phyloP scores from a whole-genome alignment of 2,797 vertebrate species.

The Halcyon smyrnensis region DNA sequence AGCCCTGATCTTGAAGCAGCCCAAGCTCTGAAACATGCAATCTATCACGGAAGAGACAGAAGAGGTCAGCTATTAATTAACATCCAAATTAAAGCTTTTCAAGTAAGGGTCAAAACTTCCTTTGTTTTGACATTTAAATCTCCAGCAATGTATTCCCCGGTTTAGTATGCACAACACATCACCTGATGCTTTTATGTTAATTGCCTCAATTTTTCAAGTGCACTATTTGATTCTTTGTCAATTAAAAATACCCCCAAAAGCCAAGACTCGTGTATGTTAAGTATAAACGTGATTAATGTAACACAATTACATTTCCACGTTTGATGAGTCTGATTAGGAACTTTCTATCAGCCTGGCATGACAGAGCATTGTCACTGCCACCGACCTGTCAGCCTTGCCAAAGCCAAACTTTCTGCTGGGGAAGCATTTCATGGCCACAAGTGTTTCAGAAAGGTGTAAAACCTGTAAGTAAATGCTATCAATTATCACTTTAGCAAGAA shows the following conservation, averaged over 20 bases:
- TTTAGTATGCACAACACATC: constrained; percentile 67
- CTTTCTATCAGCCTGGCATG: background rate
- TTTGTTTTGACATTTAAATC: constrained; percentile 82
- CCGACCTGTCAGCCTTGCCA: background rate
- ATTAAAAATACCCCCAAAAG: constrained; percentile 89
- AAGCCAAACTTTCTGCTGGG: background rate
- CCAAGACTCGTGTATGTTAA: constrained; percentile 79
- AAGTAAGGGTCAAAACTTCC: constrained; percentile 72
- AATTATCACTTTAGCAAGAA: background rate
- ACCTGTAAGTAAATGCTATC: background rate
- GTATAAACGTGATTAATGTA: constrained; percentile 87
- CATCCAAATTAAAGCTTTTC: constrained; percentile 75
- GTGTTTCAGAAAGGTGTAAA: background rate
- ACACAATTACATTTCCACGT: constrained; percentile 74
- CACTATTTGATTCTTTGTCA: constrained; percentile 91
- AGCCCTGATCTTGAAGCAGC: background rate
- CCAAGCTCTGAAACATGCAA: constrained; percentile 34
- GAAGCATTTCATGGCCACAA: background rate
- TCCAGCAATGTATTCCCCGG: constrained; percentile 15
- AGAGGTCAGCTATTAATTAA: constrained; percentile 78
- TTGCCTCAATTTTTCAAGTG: constrained; percentile 93
- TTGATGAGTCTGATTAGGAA: constrained; percentile 74
- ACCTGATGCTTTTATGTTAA: constrained; percentile 83
- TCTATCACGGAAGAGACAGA: constrained; percentile 55
- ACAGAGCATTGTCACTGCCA: background rate